These are phyloP conservation scores for Blennius ocellaris DNA, from an alignment of 2,113 vertebrate species.

Conservation along the genomic window DNA sequence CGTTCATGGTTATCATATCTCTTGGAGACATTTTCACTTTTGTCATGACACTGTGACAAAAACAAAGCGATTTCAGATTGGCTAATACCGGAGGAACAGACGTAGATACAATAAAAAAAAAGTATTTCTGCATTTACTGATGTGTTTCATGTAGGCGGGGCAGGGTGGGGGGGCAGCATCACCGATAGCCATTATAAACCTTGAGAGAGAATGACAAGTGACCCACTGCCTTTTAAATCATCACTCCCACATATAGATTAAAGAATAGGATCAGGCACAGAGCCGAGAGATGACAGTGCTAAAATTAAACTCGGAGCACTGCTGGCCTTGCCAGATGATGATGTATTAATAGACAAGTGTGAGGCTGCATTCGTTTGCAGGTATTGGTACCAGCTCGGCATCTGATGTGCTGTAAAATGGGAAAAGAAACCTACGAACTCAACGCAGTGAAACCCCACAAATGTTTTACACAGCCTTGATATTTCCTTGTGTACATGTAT, in stretches of 20 bases:
- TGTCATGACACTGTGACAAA: constrained; percentile 8
- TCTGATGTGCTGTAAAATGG: constrained; percentile 11
- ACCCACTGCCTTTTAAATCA: constrained; percentile 50
- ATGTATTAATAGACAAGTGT: constrained; percentile 79
- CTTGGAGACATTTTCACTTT: constrained; percentile 20
- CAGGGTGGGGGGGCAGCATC: constrained; percentile 30
- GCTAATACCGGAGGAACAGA: constrained; percentile 14
- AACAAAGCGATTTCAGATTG: constrained; percentile 20
- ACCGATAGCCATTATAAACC: constrained; percentile 47
- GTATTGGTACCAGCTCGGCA: constrained; percentile 46
- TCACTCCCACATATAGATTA: constrained; percentile 61
- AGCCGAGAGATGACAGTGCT: constrained; percentile 75
- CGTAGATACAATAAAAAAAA: constrained; percentile 1
- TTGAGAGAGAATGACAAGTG: constrained; percentile 24
- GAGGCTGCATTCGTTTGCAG: constrained; percentile 60
- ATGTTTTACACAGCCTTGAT: not conserved
- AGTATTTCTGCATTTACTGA: too few relatives aligned
- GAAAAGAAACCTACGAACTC: not conserved
- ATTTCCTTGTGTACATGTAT: not conserved
- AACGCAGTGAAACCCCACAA: not conserved
- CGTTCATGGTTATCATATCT: too few relatives aligned
- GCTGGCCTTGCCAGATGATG: constrained; percentile 60
- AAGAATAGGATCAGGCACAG: constrained; percentile 59
- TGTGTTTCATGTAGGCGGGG: constrained; percentile 22
- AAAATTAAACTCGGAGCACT: constrained; percentile 74